phyloP scores from a whole-genome alignment of 2,113 vertebrate genomes.

The Panthera tigris region DNA sequence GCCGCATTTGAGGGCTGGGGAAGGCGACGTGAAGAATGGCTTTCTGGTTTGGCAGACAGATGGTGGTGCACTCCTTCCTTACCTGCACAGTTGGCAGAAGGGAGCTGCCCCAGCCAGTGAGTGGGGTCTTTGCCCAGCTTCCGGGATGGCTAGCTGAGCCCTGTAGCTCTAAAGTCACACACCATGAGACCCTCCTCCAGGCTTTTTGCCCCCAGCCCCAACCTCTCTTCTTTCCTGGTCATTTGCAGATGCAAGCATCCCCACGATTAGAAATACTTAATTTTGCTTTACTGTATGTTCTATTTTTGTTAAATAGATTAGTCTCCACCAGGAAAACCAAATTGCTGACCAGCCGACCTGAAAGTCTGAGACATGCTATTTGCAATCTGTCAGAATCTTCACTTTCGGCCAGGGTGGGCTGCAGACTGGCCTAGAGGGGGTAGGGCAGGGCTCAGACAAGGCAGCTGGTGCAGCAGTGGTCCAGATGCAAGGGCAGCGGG shows the following conservation, averaged over 20 bases:
- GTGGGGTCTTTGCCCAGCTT: not conserved
- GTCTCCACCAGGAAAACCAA: conserved; percentile 72
- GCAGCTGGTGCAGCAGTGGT: conserved; percentile 16
- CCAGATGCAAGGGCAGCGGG: not conserved
- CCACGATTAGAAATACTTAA: conserved; percentile 46
- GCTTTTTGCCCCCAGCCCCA: not conserved
- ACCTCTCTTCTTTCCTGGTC: not conserved
- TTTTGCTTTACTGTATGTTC: conserved; percentile 73
- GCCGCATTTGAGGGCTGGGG: not conserved
- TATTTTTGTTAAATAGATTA: conserved; percentile 74
- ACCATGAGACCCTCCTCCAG: not conserved
- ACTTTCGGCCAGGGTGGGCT: not conserved
- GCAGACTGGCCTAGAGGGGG: not conserved
- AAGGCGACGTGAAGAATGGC: not conserved
- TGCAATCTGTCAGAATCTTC: conserved; percentile 63
- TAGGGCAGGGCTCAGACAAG: not conserved
- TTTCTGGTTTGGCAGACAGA: not conserved
- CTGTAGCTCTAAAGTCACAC: not conserved
- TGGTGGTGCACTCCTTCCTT: not conserved
- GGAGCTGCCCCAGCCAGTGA: not conserved
- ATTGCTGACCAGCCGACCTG: conserved; percentile 59
- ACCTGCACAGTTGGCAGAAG: not conserved
- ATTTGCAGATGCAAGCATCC: conserved; percentile 47
- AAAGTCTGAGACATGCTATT: conserved; percentile 66
- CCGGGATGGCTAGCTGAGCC: not conserved